Evolutionary conservation across 2,797 vertebrate species (phyloP), one percentile per base, ranked within the genome.

Genomic region (Synaphobranchus kaupii): DNA sequence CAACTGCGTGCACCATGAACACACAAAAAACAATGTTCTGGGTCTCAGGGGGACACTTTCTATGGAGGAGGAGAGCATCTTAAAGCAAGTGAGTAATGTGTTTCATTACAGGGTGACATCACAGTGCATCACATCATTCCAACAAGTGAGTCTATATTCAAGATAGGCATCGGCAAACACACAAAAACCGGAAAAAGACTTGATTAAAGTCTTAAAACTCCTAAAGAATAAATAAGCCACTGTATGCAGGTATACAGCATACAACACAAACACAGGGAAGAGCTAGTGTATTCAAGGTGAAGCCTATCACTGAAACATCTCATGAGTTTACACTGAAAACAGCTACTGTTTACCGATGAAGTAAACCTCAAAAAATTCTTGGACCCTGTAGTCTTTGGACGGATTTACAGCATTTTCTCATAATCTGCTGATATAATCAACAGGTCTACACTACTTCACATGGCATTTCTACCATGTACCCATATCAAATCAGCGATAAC

Each of bases 301-400:
- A 89, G 76, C 87, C 22, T 93, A 95, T 96, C 94, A 83, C 0
- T 3, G 58, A 56, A 85, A 56, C 84, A 96, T 96, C 95, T 94
- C 91, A 94, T 89, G 85, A 94, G 95, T 96, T 96, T 95, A 94
- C 90, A 93, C 90, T 92, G 95, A 92, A 73, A 96, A 88, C 85
- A 87, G 90, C 87, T 89, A 86, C 89, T 31, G 87, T 87, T 90
- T 84, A 89, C 54, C 87, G 89, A 90, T 90, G 91, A 90, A 86
- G 88, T 90, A 87, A 90, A 90, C 92, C 86, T 85, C 81, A 86
- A 81, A 87, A 87, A 58, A 87, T 78, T 52, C 48, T 31, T 54
- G 8, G 39, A 63, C 12, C 80, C n/a, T 71, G 52, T 48, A 78
- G 81, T 44, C 56, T 78, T 83, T 83, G 15, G 78, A 10, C 3